A percentile compares a stretch with the other conserved stretches of the same genome.
Conservation (phyloP, 2,797 vertebrate species). For the Bovichtus diacanthus region DNA sequence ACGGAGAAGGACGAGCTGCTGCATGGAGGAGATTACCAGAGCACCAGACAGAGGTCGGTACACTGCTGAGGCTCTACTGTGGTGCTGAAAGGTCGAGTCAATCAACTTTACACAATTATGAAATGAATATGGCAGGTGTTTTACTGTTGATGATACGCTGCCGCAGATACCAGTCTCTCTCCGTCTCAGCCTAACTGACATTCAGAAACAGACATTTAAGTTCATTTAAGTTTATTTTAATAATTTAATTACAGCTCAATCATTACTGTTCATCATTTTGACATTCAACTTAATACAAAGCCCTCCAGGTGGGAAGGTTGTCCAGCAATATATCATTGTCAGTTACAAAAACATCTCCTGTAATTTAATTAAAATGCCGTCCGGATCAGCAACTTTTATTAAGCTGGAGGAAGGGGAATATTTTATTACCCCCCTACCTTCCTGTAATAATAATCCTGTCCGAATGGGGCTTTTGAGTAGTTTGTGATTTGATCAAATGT, state of each 20-base stretch:
- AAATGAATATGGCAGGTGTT: background rate
- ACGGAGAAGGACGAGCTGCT: constrained; percentile 93
- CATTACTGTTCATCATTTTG: background rate
- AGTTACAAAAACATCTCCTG: background rate
- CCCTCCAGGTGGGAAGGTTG: background rate
- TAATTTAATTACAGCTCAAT: background rate
- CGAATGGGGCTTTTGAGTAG: background rate
- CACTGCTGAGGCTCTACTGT: background rate
- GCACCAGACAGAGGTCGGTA: constrained; percentile 87
- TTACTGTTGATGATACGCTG: background rate
- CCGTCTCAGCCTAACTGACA: background rate
- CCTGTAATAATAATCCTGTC: background rate
- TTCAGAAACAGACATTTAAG: background rate
- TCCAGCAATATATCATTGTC: background rate
- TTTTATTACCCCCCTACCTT: background rate
- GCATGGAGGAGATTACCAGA: constrained; percentile 77
- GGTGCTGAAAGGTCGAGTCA: background rate
- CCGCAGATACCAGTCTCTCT: background rate
- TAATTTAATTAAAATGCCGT: background rate
- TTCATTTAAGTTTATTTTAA: background rate
- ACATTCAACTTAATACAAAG: background rate
- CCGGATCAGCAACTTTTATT: background rate
- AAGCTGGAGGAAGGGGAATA: background rate
- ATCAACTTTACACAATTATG: background rate
- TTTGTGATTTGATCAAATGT: background rate